Base-by-base conservation (phyloP, 2,113 vertebrate species). In the Paralichthys olivaceus region DNA sequence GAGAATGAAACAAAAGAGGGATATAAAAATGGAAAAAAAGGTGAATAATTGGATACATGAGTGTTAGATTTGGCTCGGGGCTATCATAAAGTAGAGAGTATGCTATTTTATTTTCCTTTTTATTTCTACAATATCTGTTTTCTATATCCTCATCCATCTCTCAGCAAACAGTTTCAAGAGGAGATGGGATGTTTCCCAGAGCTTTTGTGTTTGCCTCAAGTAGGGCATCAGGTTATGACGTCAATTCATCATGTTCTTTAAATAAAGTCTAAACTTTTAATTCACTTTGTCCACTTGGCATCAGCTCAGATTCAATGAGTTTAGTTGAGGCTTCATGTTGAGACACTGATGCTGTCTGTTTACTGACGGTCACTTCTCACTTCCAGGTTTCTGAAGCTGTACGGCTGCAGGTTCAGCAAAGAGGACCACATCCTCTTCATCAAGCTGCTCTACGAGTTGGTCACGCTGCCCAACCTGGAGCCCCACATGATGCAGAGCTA, bases 401-500 rank as follows among this genome's bases (percentile, higher is more conserved):
- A 97, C 67, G 97, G 98, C 26, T 96, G 96, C 66, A 96, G 96
- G 89, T 99, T 99, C 91, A 96, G 96, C 84, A 98, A 96, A 90
- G 96, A 97, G 77, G 97, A 99, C 93, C 98, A 99, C 66, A 94
- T 98, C 76, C 95, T 98, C 84, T 99, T 99, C 78, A 94, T 98
- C 90, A 97, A 97, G 85, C 90, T 98, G 67, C 81, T 98, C 34
- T 98, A 98, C 2, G 96, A 98, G 93, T 92, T 99, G 93, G 96
- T 98, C 82, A 97, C 96, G 4, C 95, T 99, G 83, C 96, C 97
- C 0, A 93, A 95, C 85, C 92, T 98, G 92, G 97, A 99, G 91
- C 96, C 98, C 83, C 94, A 96, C 91, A 98, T 97, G 96, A 96
- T 98, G 96, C 96, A 97, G 87, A 95, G 93, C 83, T 98, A 97